A percentile compares a stretch with the other conserved stretches of the same genome.
These are phyloP conservation scores for Montipora foliosa DNA, from an alignment of 64 coral and sea anemone genomes.

Conservation along the genomic window DNA sequence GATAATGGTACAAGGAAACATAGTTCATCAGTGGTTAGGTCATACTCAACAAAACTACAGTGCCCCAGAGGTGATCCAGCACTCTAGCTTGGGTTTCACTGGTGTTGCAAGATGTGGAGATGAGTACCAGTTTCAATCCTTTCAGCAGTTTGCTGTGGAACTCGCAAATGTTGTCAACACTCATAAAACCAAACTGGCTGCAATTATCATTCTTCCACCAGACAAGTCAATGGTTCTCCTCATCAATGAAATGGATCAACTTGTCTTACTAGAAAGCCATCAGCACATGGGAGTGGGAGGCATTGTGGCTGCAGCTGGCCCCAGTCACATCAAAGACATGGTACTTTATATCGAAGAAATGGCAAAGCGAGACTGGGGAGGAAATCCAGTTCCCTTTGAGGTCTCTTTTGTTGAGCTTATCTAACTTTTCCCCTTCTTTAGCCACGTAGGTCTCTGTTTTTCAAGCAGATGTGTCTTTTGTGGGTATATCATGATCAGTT, in stretches of 20 bases:
- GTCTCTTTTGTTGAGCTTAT: neutral
- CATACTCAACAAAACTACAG: constrained; percentile 18
- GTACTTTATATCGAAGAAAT: constrained; percentile 24
- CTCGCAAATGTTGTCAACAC: neutral
- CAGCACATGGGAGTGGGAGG: neutral
- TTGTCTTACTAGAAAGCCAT: constrained; percentile 29
- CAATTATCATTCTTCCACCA: constrained; percentile 7
- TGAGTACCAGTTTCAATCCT: constrained; percentile 23
- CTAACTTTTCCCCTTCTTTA: neutral
- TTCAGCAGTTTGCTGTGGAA: neutral
- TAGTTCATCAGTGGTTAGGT: neutral
- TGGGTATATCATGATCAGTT: neutral
- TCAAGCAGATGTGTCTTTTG: too few relatives aligned
- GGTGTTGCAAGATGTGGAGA: constrained; percentile 25
- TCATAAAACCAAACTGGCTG: neutral
- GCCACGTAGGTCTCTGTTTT: neutral
- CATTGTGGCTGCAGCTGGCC: constrained; percentile 8
- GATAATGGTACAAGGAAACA: neutral
- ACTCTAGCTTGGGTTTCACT: neutral
- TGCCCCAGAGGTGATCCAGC: constrained; percentile 26
- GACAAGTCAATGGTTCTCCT: constrained; percentile 40
- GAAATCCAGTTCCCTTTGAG: constrained; percentile 2
- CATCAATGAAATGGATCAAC: neutral
- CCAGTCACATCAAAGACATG: neutral
- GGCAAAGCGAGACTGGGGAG: neutral